phyloP scores from a whole-genome alignment of 2,797 vertebrate genomes.

The Pseudotriccus pelzelni region DNA sequence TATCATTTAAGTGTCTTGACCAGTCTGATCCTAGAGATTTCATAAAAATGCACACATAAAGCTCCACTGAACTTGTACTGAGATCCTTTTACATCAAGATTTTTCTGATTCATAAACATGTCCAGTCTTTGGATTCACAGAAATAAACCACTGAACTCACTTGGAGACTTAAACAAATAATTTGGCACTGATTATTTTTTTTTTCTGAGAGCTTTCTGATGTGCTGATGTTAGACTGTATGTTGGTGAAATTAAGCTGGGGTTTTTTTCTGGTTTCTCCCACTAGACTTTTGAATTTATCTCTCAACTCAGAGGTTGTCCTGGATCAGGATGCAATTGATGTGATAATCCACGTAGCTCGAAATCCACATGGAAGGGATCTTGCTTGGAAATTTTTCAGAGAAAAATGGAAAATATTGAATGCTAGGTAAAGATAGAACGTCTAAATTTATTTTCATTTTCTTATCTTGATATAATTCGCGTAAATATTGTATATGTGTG shows the following conservation, averaged over 20 bases:
- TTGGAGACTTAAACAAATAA: background rate
- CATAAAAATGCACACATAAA: background rate
- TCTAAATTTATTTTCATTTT: background rate
- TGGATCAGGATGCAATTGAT: slow-evolving; percentile 96
- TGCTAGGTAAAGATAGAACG: slow-evolving; percentile 82
- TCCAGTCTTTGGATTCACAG: background rate
- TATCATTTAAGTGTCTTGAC: background rate
- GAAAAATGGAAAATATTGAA: slow-evolving; percentile 97
- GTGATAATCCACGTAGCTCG: slow-evolving; percentile 95
- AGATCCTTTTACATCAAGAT: background rate
- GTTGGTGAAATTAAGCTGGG: background rate
- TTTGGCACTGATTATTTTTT: background rate
- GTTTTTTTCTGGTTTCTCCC: background rate
- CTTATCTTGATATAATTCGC: background rate
- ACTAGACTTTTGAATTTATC: slow-evolving; percentile 91
- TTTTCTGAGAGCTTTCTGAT: background rate
- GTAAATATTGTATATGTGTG: background rate
- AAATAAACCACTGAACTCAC: background rate
- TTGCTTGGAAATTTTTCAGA: slow-evolving; percentile 96
- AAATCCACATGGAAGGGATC: slow-evolving; percentile 92
- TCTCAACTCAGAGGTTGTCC: slow-evolving; percentile 92
- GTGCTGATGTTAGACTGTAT: background rate
- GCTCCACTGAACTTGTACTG: background rate
- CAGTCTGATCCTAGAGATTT: background rate
- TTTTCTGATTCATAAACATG: background rate